Conservation (phyloP, 2,113 vertebrate genomes). For the Syngnathus typhle region DNA sequence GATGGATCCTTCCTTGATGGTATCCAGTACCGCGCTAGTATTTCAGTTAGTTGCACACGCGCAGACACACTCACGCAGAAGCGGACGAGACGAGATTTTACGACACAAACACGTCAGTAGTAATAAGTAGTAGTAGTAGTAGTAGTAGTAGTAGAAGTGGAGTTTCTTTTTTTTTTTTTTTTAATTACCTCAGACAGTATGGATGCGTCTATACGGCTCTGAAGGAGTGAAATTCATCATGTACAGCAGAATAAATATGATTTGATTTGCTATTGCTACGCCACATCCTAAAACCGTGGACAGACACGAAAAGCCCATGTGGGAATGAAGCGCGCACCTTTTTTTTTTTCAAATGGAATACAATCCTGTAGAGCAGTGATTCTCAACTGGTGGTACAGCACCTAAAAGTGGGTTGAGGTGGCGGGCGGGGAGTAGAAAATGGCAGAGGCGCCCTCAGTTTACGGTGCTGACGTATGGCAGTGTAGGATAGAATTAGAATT, state of each 20-base stretch:
- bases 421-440: not conserved
- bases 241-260: constrained; percentile 99
- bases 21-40: constrained; percentile 89
- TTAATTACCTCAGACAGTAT: constrained; percentile 76
- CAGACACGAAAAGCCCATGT: constrained; percentile 91
- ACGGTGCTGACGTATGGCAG: not conserved
- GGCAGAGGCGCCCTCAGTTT: not conserved
- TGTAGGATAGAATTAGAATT: not conserved
- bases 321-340: constrained; percentile 89
- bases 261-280: constrained; percentile 86
- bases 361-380: not conserved
- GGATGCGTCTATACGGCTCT: constrained; percentile 96
- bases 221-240: constrained; percentile 62
- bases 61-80: constrained; percentile 77
- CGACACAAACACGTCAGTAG: constrained; percentile 87
- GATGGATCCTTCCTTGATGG: constrained; percentile 56
- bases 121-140: constrained; percentile 84
- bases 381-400: not conserved
- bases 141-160: constrained; percentile 98
- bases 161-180: constrained; percentile 35
- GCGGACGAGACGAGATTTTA: constrained; percentile 87
- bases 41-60: constrained; percentile 84
- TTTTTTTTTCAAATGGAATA: constrained; percentile 31
- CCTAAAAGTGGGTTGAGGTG: not conserved
- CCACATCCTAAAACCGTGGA: constrained; percentile 97